Conservation (phyloP, 2,113 vertebrate species). For the Notothenia rossii region DNA sequence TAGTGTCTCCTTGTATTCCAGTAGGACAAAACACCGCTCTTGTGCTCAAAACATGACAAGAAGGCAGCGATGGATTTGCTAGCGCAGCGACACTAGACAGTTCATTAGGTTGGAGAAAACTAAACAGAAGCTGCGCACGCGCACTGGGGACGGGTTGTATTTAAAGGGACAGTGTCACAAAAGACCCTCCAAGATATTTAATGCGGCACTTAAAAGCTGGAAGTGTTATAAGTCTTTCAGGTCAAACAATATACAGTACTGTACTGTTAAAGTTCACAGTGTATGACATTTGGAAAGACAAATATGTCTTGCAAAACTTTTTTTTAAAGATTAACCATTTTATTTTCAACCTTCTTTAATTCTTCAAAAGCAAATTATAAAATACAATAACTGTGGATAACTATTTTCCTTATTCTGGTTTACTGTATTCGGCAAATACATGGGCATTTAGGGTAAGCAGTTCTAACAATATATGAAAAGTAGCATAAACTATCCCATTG, state of each 20-base stretch:
- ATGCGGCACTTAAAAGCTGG: slow-evolving; percentile 49
- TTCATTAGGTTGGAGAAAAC: slow-evolving; percentile 79
- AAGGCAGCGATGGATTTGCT: slow-evolving; percentile 47
- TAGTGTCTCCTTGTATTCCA: slow-evolving; percentile 13
- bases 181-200: neutral
- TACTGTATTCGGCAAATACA: too few relatives aligned
- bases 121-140: slow-evolving; percentile 79
- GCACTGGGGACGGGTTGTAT: slow-evolving; percentile 9
- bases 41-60: slow-evolving; percentile 46
- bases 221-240: neutral
- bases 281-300: too few relatives aligned
- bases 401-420: too few relatives aligned
- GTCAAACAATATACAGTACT: neutral
- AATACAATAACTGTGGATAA: too few relatives aligned
- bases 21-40: neutral
- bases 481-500: too few relatives aligned
- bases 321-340: too few relatives aligned
- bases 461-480: too few relatives aligned
- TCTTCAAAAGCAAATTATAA: too few relatives aligned
- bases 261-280: too few relatives aligned
- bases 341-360: too few relatives aligned
- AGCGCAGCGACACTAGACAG: slow-evolving; percentile 58
- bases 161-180: slow-evolving; percentile 78
- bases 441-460: too few relatives aligned
- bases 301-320: too few relatives aligned